Evolutionary conservation across 1,140 invertebrate species (phyloP).

Genomic region (Anagrus nilaparvatae): DNA sequence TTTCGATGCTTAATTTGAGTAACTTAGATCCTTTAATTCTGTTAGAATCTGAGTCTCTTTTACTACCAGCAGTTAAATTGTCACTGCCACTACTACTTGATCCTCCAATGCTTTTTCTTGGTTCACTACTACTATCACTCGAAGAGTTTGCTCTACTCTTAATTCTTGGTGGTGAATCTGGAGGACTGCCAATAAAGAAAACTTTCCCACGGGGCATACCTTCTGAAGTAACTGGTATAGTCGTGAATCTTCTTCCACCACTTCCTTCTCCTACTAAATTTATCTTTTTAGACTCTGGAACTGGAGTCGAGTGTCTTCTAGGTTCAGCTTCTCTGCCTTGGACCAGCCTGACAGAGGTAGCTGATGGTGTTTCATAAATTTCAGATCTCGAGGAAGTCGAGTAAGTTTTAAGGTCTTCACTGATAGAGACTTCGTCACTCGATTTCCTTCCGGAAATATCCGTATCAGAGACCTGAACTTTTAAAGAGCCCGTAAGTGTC

Average conservation of each 20-base stretch:
- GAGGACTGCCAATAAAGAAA: slow-evolving; percentile 34
- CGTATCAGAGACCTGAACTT: no score
- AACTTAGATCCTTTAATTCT: slow-evolving; percentile 28
- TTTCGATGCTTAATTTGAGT: slow-evolving; percentile 26
- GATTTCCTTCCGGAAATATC: slow-evolving; percentile 2
- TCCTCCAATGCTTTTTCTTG: slow-evolving; percentile 14
- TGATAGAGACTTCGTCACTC: slow-evolving; percentile 3
- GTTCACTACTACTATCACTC: slow-evolving; percentile 24
- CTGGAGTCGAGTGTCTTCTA: slow-evolving; percentile 27
- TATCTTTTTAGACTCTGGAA: slow-evolving; percentile 12
- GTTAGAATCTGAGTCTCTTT: slow-evolving; percentile 21
- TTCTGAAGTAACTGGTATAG: slow-evolving; percentile 31
- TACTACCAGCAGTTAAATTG: slow-evolving; percentile 16
- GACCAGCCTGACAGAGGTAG: slow-evolving; percentile 27
- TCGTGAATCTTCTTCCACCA: slow-evolving; percentile 27
- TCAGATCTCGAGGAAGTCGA: slow-evolving; percentile 14
- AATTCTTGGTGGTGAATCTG: slow-evolving; percentile 27
- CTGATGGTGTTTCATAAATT: slow-evolving; percentile 9
- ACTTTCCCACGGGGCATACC: slow-evolving; percentile 18
- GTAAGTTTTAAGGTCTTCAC: slow-evolving; percentile 15
- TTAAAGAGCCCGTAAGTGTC: no score
- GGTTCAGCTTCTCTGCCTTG: slow-evolving; percentile 21
- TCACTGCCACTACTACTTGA: slow-evolving; percentile 16
- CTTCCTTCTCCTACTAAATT: no score
- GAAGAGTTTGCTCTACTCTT: slow-evolving; percentile 27